Evolutionary conservation across 1,140 invertebrate genomes (phyloP), one percentile per base, ranked within the genome.

Genomic region (Diprion similis): DNA sequence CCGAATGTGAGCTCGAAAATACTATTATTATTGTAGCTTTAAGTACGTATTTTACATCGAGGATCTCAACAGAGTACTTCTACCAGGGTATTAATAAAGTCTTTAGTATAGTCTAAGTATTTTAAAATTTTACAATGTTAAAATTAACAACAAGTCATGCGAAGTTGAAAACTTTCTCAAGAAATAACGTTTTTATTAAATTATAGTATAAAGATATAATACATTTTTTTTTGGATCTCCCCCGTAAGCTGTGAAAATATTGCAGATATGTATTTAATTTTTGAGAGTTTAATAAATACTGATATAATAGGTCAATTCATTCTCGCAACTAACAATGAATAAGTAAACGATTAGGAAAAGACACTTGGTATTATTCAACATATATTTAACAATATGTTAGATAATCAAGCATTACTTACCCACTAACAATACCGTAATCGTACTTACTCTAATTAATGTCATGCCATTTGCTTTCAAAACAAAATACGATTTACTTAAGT

Each of bases 381-480:
- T 37, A 37, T 46, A 37, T 19, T 70, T 9, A 70, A 37, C 15
- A 46, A 70, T 70, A 18, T 46, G n/a, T 70, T 70, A 24, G 17
- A 46, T 3, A 46, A 46, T n/a, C 11, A 37, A 19, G 46, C 17
- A 70, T 46, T 46, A 8, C 46, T 46, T 46, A 19, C 37, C 11
- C 46, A 37, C 13, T 13, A 70, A 70, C 1, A 70, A 15, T 64
- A 15, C 24, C 24, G 24, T 37, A 37, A 37, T 37, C 24, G 24
- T 37, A 37, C 24, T 37, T 37, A 37, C 24, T 37, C 24, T 37
- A 37, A 37, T 37, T 37, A 37, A 37, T 37, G 24, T 37, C 24
- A 37, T 37, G 24, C 24, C 24, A 37, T 37, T 37, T 37, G 24
- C 24, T 37, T 37, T 3, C 2, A 37, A 37, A 37, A 37, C 24